phyloP scores from a whole-genome alignment of 2,113 vertebrate species.

The Etheostoma spectabile region DNA sequence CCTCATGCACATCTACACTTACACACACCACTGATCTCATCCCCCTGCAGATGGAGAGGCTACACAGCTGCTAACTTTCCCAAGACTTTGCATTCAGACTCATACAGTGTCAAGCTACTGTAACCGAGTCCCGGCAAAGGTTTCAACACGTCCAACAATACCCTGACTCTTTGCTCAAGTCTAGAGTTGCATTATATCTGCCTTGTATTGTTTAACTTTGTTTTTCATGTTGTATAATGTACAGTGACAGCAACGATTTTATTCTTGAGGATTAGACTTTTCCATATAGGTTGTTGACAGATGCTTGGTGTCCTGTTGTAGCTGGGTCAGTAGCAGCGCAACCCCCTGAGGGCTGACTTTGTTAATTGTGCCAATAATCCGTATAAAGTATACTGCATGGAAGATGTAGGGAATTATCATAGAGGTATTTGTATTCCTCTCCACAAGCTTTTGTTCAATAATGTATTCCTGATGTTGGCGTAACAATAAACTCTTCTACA shows the following conservation, averaged over 20 bases:
- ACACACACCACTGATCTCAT: conserved; percentile 73
- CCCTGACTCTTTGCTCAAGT: conserved; percentile 33
- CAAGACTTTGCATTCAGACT: conserved; percentile 55
- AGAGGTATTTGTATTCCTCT: conserved; percentile 61
- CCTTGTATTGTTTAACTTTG: conserved; percentile 56
- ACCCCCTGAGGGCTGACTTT: conserved; percentile 28
- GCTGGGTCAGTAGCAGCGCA: conserved; percentile 41
- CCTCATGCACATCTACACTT: conserved; percentile 70
- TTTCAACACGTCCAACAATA: conserved; percentile 67
- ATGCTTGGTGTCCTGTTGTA: conserved; percentile 57
- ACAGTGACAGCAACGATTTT: conserved; percentile 43
- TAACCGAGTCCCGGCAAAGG: conserved; percentile 49
- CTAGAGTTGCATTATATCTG: conserved; percentile 56
- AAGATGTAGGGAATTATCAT: conserved; percentile 56
- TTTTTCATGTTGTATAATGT: conserved; percentile 62
- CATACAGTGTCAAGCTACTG: conserved; percentile 55
- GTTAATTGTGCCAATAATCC: conserved; percentile 74
- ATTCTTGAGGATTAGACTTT: conserved; percentile 55
- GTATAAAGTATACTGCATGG: conserved; percentile 56
- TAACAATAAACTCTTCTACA: conserved; percentile 46
- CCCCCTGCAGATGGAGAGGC: conserved; percentile 58
- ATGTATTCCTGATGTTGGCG: conserved; percentile 67
- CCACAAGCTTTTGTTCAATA: conserved; percentile 64
- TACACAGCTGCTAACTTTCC: conserved; percentile 75
- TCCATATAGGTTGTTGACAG: conserved; percentile 52